Evolutionary conservation across 2,888 invertebrate genomes (phyloP).

Genomic region (Drosophila prostipennis): DNA sequence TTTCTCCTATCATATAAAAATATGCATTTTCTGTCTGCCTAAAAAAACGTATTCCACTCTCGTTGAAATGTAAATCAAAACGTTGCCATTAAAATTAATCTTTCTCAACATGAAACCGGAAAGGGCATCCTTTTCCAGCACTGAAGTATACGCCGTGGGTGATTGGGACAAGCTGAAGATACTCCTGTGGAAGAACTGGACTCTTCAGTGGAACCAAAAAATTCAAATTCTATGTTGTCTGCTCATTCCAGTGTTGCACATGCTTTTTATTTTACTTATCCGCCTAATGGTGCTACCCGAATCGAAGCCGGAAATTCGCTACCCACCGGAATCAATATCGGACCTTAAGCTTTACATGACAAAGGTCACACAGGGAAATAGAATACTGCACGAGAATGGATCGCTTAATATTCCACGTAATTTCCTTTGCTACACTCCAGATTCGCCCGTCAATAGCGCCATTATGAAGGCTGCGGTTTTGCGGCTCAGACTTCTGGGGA

Average conservation of each 20-base stretch:
- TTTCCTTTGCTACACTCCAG: slow-evolving; percentile 85
- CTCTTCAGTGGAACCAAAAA: slow-evolving; percentile 43
- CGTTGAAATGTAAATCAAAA: slow-evolving; percentile 1
- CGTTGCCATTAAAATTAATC: neutral
- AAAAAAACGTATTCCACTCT: too few species aligned
- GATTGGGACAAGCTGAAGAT: slow-evolving; percentile 41
- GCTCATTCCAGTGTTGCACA: slow-evolving; percentile 10
- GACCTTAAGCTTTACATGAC: slow-evolving; percentile 2
- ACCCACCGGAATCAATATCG: slow-evolving; percentile 7
- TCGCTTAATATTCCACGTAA: slow-evolving; percentile 27
- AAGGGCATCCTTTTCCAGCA: neutral
- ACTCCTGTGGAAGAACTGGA: slow-evolving; percentile 48
- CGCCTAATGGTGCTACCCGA: slow-evolving; percentile 26
- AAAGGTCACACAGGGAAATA: slow-evolving; percentile 15
- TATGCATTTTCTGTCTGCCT: too few species aligned
- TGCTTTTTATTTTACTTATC: slow-evolving; percentile 18
- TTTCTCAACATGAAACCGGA: slow-evolving; percentile 6
- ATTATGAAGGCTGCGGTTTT: slow-evolving; percentile 60
- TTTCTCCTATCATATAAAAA: too few species aligned
- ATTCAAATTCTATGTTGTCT: slow-evolving; percentile 12
- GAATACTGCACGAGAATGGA: slow-evolving; percentile 37
- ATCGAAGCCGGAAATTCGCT: neutral
- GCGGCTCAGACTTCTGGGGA: slow-evolving; percentile 31
- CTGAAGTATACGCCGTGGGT: slow-evolving; percentile 7
- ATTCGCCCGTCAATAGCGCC: slow-evolving; percentile 8